These are phyloP conservation scores for Paradoxurus hermaphroditus DNA, from an alignment of 2,113 vertebrate species.

Conservation along the genomic window DNA sequence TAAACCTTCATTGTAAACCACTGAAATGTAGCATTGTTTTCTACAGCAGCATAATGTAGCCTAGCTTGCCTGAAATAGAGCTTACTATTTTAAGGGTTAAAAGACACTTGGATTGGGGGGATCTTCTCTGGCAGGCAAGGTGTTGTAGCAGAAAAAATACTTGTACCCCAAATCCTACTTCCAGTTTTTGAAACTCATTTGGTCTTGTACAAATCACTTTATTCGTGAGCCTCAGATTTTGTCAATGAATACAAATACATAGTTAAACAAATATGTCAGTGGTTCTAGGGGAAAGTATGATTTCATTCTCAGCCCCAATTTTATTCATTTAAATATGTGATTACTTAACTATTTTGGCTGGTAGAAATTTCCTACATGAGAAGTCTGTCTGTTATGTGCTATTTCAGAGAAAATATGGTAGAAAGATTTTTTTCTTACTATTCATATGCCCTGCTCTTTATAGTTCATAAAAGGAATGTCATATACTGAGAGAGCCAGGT, in stretches of 20 bases:
- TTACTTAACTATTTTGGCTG: neutral
- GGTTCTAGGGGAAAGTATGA: neutral
- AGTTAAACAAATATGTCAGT: neutral
- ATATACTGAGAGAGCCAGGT: neutral
- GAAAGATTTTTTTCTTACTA: neutral
- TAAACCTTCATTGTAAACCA: neutral
- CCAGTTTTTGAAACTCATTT: neutral
- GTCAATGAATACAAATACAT: neutral
- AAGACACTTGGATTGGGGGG: neutral
- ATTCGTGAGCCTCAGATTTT: neutral
- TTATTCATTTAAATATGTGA: neutral
- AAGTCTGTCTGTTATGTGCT: neutral
- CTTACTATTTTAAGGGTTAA: neutral
- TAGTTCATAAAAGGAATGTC: neutral
- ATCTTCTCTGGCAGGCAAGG: neutral
- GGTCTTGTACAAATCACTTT: neutral
- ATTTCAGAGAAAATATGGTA: neutral
- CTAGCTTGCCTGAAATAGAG: neutral
- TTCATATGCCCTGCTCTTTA: neutral
- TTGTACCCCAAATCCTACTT: neutral
- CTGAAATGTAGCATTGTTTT: neutral
- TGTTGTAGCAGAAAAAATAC: neutral
- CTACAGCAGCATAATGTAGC: neutral
- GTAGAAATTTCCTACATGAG: neutral
- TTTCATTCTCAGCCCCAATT: neutral